Evolutionary conservation across 2,113 vertebrate genomes (phyloP).

Genomic region (Peromyscus maniculatus): DNA sequence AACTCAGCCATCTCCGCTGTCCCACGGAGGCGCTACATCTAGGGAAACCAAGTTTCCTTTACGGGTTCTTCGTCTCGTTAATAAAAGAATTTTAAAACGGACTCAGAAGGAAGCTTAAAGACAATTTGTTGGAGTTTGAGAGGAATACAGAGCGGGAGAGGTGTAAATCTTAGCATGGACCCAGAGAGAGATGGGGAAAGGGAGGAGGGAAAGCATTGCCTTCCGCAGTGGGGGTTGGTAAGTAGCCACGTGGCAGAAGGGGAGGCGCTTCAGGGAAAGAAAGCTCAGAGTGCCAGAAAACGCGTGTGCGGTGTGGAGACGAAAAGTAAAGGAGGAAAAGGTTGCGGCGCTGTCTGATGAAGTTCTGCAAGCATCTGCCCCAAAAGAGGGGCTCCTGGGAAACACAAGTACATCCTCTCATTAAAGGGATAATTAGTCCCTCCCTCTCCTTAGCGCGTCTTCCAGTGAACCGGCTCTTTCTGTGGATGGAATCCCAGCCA

Average conservation of each 20-base stretch:
- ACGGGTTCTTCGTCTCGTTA: background rate
- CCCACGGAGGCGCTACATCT: background rate
- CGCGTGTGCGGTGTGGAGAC: too few relatives aligned
- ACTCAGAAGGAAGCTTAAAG: background rate
- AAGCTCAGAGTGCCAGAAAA: background rate
- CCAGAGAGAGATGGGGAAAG: background rate
- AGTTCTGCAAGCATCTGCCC: background rate
- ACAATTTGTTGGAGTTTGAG: background rate
- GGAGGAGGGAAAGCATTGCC: background rate
- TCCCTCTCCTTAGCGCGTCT: background rate
- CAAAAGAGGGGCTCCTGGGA: background rate
- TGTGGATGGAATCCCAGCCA: background rate
- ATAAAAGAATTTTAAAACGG: background rate
- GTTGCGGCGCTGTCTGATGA: too few relatives aligned
- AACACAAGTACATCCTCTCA: background rate
- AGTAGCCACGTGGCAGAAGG: background rate
- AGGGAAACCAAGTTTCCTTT: background rate
- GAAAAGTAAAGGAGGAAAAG: background rate
- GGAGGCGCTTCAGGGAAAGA: background rate
- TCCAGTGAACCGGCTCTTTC: background rate
- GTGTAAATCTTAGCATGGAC: background rate
- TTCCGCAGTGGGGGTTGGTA: background rate
- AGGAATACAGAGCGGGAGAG: background rate
- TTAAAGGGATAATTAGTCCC: background rate
- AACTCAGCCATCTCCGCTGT: background rate